Base-by-base conservation (phyloP, 2,113 vertebrate species). In the Noturus placidus region DNA sequence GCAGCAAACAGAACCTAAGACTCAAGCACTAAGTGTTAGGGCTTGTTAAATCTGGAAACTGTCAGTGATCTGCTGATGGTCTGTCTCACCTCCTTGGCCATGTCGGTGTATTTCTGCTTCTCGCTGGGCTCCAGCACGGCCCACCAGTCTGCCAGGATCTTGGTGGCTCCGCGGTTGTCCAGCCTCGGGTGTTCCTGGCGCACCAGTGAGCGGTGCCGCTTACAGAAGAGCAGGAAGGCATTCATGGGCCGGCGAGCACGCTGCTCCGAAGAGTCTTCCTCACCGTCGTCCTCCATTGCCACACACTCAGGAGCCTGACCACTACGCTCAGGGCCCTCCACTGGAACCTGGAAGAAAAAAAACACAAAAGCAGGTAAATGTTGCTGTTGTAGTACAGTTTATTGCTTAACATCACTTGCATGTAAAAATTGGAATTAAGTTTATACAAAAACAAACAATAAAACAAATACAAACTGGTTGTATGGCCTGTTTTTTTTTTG, bases 81-180 rank as follows among this genome's bases (percentile, higher is more conserved):
- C 7, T 46, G n/a, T 30, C 85, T 89, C 93, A 99, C 98, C 97
- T 99, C 98, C 96, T 99, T 99, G 90, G 98, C 98, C 98, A 99
- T 99, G 94, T 99, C 98, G 46, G 97, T 99, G 92, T 99, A 99
- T 91, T 99, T 99, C 94, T 99, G 98, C 91, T 99, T 99, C 94
- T 99, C 98, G 90, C 96, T 97, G 91, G 98, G 97, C 89, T 99
- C 98, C 89, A 99, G 95, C 94, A 98, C 96, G 25, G 97, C 97
- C 98, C 98, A 99, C 98, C 98, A 99, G 91, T 99, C 98, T 3
- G 98, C 98, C 94, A 99, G 92, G 91, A 99, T 99, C 94, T 99
- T 99, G 87, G 98, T 99, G 92, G 98, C 98, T 88, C 98, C 98
- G 42, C 98, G 97, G 92, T 99, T 99, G 95, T 99, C 98, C 80